Percentiles rank a stretch among this genome's conserved stretches.
phyloP scores from a whole-genome alignment of 2,113 vertebrate genomes.

The Semnornis frantzii region DNA sequence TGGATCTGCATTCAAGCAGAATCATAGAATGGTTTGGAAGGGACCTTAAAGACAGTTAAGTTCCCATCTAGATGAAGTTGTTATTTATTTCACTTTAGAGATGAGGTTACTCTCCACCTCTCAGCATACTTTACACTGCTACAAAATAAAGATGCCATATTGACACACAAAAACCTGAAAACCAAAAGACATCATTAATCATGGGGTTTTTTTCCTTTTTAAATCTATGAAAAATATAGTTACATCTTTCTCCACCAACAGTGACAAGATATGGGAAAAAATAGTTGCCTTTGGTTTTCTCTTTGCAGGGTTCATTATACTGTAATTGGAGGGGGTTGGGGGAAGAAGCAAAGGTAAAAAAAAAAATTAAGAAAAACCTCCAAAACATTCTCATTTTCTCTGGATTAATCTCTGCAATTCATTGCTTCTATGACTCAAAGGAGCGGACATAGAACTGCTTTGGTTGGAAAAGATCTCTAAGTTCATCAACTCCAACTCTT shows the following conservation, averaged over 20 bases:
- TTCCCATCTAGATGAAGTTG: neutral
- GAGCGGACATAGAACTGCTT: neutral
- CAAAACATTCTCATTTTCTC: neutral
- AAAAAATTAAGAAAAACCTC: too few relatives aligned
- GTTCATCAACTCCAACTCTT: too few relatives aligned
- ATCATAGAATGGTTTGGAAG: too few relatives aligned
- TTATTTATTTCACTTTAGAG: neutral
- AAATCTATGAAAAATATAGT: neutral
- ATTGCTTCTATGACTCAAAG: neutral
- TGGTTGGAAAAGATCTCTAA: too few relatives aligned
- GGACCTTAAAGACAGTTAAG: too few relatives aligned
- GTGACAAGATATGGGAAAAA: neutral
- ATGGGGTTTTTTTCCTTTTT: neutral
- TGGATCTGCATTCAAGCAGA: neutral
- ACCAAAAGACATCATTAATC: accelerated
- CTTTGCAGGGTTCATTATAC: neutral
- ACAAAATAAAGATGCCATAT: neutral
- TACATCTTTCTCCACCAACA: neutral
- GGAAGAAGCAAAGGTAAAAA: neutral
- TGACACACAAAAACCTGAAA: neutral
- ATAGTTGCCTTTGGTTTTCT: neutral
- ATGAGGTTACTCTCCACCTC: neutral
- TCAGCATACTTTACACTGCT: neutral
- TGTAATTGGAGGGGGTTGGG: neutral
- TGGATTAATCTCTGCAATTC: neutral